Conservation (phyloP, 2,113 vertebrate genomes). For the Pristiophorus japonicus region DNA sequence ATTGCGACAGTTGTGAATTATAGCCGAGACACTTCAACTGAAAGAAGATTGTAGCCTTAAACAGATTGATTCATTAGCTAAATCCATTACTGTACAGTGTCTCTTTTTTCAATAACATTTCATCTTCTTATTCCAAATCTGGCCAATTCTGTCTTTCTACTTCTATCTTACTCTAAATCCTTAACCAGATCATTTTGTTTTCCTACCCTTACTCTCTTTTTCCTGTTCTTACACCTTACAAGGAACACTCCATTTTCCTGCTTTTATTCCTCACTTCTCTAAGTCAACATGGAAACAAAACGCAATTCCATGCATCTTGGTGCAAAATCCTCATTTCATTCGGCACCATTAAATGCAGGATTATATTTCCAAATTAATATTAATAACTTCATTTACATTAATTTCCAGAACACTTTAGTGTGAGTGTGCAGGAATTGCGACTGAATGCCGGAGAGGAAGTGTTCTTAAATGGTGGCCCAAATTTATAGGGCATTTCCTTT, state of each 20-base stretch:
- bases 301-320: not conserved
- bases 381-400: constrained; percentile 32
- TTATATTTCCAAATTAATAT: constrained; percentile 25
- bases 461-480: not conserved
- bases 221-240: not conserved
- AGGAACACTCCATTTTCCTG: not conserved
- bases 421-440: not conserved
- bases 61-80: constrained; percentile 17
- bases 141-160: not conserved
- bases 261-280: not conserved
- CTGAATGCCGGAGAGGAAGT: not conserved
- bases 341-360: not conserved
- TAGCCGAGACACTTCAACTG: not conserved
- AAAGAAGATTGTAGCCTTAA: not conserved
- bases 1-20: not conserved
- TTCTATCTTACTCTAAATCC: not conserved
- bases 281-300: not conserved
- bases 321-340: not conserved
- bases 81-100: not conserved
- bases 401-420: not conserved
- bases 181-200: not conserved
- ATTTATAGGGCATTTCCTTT: not conserved
- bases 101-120: not conserved
- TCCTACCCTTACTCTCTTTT: not conserved
- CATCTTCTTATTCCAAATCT: not conserved